Conservation (phyloP, 2,888 invertebrate species). For the Clivina fossor region DNA sequence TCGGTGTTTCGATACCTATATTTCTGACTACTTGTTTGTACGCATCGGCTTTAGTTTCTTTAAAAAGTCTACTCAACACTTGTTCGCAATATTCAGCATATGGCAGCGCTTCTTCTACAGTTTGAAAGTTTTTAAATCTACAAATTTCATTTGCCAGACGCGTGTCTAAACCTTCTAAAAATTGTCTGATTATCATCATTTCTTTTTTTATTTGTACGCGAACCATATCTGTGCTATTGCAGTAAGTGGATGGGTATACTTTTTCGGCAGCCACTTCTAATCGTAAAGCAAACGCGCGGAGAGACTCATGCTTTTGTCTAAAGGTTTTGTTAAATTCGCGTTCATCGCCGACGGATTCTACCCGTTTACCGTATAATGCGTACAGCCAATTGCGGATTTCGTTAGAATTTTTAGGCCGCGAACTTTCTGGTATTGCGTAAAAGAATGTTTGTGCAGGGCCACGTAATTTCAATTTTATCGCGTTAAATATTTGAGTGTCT, state of each 20-base stretch:
- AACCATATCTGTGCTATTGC: neutral
- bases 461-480: no score
- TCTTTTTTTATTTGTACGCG: neutral
- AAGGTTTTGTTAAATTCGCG: slow-evolving; percentile 8
- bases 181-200: slow-evolving; percentile 1
- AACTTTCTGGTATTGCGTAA: no score
- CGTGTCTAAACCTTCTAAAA: slow-evolving; percentile 14
- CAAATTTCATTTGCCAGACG: slow-evolving; percentile 15
- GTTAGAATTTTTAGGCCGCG: no score
- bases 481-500: no score
- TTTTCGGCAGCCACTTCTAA: slow-evolving; percentile 2
- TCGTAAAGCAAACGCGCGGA: neutral
- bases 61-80: neutral
- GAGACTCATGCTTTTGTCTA: neutral
- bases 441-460: no score
- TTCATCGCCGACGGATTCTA: no score
- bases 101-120: slow-evolving; percentile 15
- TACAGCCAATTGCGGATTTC: no score
- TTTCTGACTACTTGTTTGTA: neutral
- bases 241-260: neutral
- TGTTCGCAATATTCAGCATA: slow-evolving; percentile 5
- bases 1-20: neutral
- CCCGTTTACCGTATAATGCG: no score
- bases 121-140: slow-evolving; percentile 8
- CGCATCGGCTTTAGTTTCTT: slow-evolving; percentile 6